These are phyloP conservation scores for Buceros bicornis DNA, from an alignment of 2,797 vertebrate genomes.

Conservation along the genomic window DNA sequence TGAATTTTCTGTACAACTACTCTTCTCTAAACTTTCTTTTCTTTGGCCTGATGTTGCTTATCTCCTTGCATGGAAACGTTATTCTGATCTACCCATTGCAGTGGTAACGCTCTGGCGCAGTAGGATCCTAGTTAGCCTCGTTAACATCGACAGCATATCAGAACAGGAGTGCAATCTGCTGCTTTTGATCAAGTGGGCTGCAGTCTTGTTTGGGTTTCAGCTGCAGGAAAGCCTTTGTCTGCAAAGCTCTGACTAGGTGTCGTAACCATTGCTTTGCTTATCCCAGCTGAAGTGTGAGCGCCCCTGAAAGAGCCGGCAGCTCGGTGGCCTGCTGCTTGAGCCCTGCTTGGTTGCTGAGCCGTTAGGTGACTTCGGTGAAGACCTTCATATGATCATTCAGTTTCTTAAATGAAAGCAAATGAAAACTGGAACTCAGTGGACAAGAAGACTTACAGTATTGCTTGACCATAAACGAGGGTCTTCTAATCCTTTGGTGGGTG, in stretches of 20 bases:
- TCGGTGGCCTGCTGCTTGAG: background rate
- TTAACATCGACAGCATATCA: background rate
- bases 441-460: background rate
- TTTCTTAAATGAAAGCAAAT: background rate
- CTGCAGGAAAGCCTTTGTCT: background rate
- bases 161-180: background rate
- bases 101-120: background rate
- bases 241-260: background rate
- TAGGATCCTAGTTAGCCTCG: fast-evolving
- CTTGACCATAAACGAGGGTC: background rate
- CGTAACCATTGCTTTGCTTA: background rate
- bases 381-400: background rate
- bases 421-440: background rate
- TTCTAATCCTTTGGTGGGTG: fast-evolving
- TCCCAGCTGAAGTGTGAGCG: fast-evolving
- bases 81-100: background rate
- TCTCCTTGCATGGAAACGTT: background rate
- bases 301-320: background rate
- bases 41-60: background rate
- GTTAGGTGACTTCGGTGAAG: background rate
- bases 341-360: background rate
- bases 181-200: background rate
- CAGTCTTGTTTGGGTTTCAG: background rate
- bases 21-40: background rate
- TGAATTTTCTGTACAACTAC: background rate